phyloP scores from a whole-genome alignment of 2,113 vertebrate species.

The Erpornis zantholeuca region DNA sequence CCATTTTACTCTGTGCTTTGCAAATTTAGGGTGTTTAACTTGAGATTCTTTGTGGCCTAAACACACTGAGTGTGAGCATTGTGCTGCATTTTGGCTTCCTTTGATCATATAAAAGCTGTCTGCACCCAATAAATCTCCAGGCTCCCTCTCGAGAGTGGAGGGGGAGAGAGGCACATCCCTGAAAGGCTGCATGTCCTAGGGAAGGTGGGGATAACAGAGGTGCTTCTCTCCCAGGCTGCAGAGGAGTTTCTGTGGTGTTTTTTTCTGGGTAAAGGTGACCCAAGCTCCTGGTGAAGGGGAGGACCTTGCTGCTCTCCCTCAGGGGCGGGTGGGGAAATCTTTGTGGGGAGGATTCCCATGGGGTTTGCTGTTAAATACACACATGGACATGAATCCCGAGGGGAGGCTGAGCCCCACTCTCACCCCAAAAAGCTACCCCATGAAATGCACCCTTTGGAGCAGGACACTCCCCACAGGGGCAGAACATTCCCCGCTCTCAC shows the following conservation, averaged over 20 bases:
- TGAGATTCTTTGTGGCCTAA: not conserved
- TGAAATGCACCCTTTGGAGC: not conserved
- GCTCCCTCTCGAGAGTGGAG: not conserved
- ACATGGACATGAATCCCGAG: rapidly evolving
- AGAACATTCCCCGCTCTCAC: not conserved
- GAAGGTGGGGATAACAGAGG: not conserved
- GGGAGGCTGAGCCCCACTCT: not conserved
- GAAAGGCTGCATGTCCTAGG: not conserved
- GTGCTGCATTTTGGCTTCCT: not conserved
- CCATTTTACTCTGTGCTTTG: not conserved
- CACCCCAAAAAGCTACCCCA: rapidly evolving
- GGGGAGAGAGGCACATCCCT: not conserved
- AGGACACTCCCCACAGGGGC: rapidly evolving
- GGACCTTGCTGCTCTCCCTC: not conserved
- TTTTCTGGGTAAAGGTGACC: not conserved
- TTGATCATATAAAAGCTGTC: not conserved
- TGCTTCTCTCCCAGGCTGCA: not conserved
- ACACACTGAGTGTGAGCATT: rapidly evolving
- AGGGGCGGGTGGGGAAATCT: not conserved
- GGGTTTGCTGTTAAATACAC: not conserved
- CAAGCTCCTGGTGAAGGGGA: not conserved
- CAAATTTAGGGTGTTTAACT: not conserved
- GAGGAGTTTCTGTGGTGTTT: not conserved
- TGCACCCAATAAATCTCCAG: not conserved
- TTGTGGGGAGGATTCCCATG: not conserved